Base-by-base conservation (phyloP, 1,140 invertebrate genomes). In the Bathynomus jamesi region DNA sequence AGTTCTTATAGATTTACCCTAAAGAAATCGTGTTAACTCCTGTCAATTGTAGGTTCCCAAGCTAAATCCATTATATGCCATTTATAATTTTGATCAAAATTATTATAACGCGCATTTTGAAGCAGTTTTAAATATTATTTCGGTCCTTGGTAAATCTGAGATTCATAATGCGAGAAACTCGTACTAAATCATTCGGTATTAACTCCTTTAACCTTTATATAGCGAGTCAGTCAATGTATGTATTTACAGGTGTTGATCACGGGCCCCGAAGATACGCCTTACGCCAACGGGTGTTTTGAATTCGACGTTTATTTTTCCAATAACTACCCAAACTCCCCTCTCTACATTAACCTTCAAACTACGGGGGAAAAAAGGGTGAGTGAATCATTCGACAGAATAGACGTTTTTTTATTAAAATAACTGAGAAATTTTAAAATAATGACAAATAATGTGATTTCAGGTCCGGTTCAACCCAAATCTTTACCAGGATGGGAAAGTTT, bases 401-500 rank as follows among this genome's bases (percentile, higher is more conserved):
- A 29, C 7, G n/a, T n/a, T 29, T n/a, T n/a, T n/a, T n/a, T n/a
- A n/a, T n/a, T n/a, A n/a, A n/a, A n/a, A n/a, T n/a, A n/a, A n/a
- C n/a, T n/a, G n/a, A n/a, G n/a, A n/a, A n/a, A n/a, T n/a, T n/a
- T n/a, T n/a, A n/a, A n/a, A n/a, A n/a, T n/a, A n/a, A n/a, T n/a
- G n/a, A 27, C 17, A 21, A 21, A 28, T 31, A 11, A 53, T 31
- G n/a, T 67, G 13, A 10, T 60, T 71, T 1, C 66, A 76, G 73
- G 73, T 75, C 76, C 87, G 95, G 74, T 98, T 98, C 82, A 98
- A 98, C 85, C 95, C 95, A 28, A 98, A 98, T 87, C 85, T 98
- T 27, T 98, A 98, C 83, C 94, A 95, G 84, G 94, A 97, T 84
- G 95, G 95, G 65, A 96, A 96, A 86, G 95, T 98, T 65, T 97